Evolutionary conservation across 1,140 invertebrate genomes (phyloP), one percentile per base, ranked within the genome.

Genomic region (Drosophila paulistorum): DNA sequence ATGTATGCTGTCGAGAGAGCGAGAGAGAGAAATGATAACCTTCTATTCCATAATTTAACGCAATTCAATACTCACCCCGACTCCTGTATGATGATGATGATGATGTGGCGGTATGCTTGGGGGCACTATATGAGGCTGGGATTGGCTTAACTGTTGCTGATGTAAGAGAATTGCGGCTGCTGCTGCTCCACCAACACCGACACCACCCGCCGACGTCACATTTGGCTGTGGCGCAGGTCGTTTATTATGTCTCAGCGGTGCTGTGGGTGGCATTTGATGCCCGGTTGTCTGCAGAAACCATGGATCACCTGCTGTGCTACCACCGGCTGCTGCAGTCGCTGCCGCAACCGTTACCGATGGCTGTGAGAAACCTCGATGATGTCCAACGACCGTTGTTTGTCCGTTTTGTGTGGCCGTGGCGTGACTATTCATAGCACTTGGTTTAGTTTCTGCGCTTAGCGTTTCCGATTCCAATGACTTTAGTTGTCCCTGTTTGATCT

Each of bases 321-420:
- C 37, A 11, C 37, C 83, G 33, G 78, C 65, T 3, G 81, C 60
- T 7, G 81, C 57, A 20, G 72, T 48, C 39, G 80, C 62, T 7
- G 85, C 68, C 41, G 83, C 81, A 65, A 82, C 81, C 42, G 86
- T 81, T 39, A 87, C 91, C 51, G 91, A 90, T 51, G 91, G 91
- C 77, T 92, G 91, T 37, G 91, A 92, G 70, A 91, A 92, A 54
- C 91, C 91, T 55, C 91, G 90, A 92, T 92, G 91, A 90, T 92
- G 91, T 72, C 91, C 91, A 48, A 92, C 91, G 63, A 92, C 90
- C 41, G 91, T 89, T 75, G 91, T 91, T 81, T 92, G 91, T 79
- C 90, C 91, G 81, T 89, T 90, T 48, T 92, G 87, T 54, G 91
- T 83, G 68, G 86, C 90, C 35, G 91, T 90, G 59, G 85, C 90